Base-by-base conservation (phyloP, 2,888 invertebrate species). In the Cetonia aurata region DNA sequence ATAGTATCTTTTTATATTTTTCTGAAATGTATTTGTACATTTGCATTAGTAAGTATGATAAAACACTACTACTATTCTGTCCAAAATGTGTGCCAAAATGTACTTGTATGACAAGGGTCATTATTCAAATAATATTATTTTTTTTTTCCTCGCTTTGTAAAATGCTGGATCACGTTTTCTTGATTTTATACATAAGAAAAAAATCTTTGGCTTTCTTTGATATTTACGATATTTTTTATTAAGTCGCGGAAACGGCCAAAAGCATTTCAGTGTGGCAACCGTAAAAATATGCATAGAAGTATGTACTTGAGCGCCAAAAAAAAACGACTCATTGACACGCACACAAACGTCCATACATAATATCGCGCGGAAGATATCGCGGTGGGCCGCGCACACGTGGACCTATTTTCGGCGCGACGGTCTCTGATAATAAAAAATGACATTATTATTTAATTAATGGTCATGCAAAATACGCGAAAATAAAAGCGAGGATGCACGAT, bases 381-480 rank as follows among this genome's bases (percentile, higher is more conserved):
- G 31, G 59, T 69, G 31, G 60, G 69, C 60, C 17, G 60, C 53
- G 60, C 15, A 60, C 69, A 69, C 69, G 69, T 69, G 69, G 69
- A 50, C 41, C 69, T 69, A 69, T 69, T 69, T 69, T 69, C 41
- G 67, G 41, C 55, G 57, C 60, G 62, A 31, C 62, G 62, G 25
- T 62, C 44, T 17, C 62, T 19, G 48, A 62, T 62, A 52, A 62
- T 25, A 25, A 62, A 62, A 62, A 62, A 62, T 48, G 48, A 62
- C 62, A 62, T 62, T 62, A 62, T 62, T 62, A 48, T 62, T 62
- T 62, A 62, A 62, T 62, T 62, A 62, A 48, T 50, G 62, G 46
- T 48, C 48, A 33, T 62, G 62, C 48, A 62, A 62, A 62, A 62
- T 62, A 50, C 62, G 62, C 62, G 33, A 62, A 62, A 48, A 25